Conservation (phyloP, 2,113 vertebrate species). For the Brienomyrus longianalis region DNA sequence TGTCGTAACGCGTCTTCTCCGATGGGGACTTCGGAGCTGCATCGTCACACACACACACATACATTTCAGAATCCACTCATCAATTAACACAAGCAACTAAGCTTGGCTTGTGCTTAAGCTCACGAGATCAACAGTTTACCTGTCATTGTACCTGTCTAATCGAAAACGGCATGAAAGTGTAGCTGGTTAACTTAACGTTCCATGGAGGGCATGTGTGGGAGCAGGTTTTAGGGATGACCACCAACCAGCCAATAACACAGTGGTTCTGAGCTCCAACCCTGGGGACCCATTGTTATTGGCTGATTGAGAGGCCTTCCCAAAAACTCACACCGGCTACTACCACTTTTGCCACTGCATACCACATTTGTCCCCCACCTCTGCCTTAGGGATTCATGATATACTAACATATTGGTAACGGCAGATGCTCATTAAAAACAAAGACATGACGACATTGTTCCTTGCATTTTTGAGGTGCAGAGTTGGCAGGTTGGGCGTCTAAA, state of each 20-base stretch:
- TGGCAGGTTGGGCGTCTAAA: background rate
- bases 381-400: background rate
- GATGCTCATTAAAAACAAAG: background rate
- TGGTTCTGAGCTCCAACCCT: too few relatives aligned
- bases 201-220: too few relatives aligned
- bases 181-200: background rate
- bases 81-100: background rate
- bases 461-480: background rate
- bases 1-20: conserved; percentile 77
- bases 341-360: too few relatives aligned
- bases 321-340: background rate
- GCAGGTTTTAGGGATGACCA: too few relatives aligned
- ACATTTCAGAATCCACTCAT: background rate
- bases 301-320: background rate
- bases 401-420: background rate
- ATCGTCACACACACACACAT: conserved; percentile 19
- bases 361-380: too few relatives aligned
- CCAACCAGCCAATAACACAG: too few relatives aligned
- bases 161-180: background rate
- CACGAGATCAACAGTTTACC: background rate
- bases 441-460: too few relatives aligned
- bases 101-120: background rate
- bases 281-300: too few relatives aligned
- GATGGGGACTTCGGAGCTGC: conserved; percentile 67
- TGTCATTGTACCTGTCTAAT: background rate